Evolutionary conservation across 2,797 vertebrate species (phyloP).

Genomic region (Eulemur mongoz): DNA sequence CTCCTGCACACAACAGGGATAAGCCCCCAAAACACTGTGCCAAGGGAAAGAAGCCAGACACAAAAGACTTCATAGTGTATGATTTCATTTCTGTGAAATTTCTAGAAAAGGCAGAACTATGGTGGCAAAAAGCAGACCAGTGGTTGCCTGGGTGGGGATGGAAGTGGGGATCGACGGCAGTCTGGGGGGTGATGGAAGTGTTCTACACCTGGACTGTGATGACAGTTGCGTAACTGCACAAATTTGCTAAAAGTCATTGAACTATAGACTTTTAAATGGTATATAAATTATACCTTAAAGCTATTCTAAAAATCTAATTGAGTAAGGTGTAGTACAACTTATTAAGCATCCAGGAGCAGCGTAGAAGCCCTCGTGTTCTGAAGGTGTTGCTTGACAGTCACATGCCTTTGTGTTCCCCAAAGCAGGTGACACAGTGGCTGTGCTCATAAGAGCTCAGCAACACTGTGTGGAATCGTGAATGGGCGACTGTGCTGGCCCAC

Average conservation of each 20-base stretch:
- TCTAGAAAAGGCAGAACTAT: background rate
- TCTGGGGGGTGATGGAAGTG: background rate
- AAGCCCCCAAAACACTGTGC: background rate
- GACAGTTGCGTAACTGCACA: too few relatives aligned
- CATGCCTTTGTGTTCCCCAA: background rate
- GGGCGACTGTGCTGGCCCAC: accelerated
- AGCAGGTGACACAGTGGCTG: background rate
- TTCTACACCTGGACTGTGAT: background rate
- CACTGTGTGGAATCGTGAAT: accelerated
- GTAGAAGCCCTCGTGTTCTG: background rate
- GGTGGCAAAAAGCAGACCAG: background rate
- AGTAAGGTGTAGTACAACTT: background rate
- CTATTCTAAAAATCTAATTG: background rate
- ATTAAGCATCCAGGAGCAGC: too few relatives aligned
- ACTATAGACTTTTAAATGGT: background rate
- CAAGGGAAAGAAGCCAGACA: background rate
- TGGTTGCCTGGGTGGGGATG: background rate
- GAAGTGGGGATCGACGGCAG: too few relatives aligned
- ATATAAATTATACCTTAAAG: background rate
- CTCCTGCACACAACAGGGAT: accelerated
- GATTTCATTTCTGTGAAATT: background rate
- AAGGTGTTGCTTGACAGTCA: too few relatives aligned
- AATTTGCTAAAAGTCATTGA: background rate
- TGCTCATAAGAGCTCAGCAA: background rate
- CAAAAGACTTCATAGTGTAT: background rate